A percentile compares a stretch with the other conserved stretches of the same genome.
Conservation (phyloP, 2,888 invertebrate species). For the Apodemia mormo region DNA sequence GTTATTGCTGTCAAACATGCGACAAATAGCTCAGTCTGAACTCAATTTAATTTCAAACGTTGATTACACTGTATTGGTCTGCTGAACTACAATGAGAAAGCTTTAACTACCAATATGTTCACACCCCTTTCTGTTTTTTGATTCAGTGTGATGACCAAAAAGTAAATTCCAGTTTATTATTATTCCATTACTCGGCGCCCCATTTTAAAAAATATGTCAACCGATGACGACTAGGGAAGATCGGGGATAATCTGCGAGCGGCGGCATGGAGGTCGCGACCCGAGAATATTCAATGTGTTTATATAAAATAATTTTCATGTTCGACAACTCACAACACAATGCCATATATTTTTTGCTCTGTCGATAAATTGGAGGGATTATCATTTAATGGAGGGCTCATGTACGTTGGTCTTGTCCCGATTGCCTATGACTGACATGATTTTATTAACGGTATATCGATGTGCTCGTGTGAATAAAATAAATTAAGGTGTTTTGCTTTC, state of each 20-base stretch:
- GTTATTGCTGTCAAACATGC: constrained; percentile 82
- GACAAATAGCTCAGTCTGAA: constrained; percentile 74
- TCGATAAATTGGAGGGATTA: constrained; percentile 80
- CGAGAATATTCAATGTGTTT: constrained; percentile 78
- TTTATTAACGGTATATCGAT: constrained; percentile 76
- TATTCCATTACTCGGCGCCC: constrained; percentile 79
- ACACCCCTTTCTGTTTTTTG: constrained; percentile 78
- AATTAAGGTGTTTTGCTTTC: constrained; percentile 3
- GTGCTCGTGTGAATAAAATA: constrained; percentile 42
- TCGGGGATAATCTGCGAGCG: constrained; percentile 61
- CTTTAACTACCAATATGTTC: constrained; percentile 75
- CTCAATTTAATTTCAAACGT: constrained; percentile 73
- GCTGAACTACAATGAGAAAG: constrained; percentile 72
- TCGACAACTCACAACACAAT: constrained; percentile 79
- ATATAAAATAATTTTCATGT: constrained; percentile 82
- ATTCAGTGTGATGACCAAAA: constrained; percentile 77
- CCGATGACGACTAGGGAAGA: constrained; percentile 73
- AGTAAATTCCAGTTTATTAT: constrained; percentile 82
- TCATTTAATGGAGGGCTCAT: constrained; percentile 82
- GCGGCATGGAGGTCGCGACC: constrained; percentile 56
- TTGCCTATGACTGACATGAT: constrained; percentile 78
- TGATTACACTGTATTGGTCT: constrained; percentile 80
- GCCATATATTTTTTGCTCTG: constrained; percentile 73
- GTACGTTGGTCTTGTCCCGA: constrained; percentile 75
- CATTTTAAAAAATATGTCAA: constrained; percentile 80